Conservation (phyloP, 2,888 invertebrate species). For the Lumbricus terrestris region DNA sequence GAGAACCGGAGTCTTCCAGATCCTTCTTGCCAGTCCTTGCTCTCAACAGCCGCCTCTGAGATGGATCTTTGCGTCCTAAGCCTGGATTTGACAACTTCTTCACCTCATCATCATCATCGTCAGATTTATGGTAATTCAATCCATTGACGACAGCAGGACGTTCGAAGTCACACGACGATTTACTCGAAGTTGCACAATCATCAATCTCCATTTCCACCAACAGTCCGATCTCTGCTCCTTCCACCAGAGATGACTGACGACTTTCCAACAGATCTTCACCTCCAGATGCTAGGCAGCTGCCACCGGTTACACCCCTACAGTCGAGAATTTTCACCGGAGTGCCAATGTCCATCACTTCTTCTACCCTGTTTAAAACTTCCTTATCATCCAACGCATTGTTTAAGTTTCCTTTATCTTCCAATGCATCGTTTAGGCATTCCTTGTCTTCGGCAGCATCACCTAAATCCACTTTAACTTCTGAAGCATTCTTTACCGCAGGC, state of each 20-base stretch:
- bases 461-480: neutral
- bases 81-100: neutral
- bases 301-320: neutral
- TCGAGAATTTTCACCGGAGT: neutral
- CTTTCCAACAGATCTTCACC: neutral
- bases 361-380: neutral
- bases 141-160: neutral
- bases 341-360: neutral
- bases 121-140: neutral
- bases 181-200: neutral
- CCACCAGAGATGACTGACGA: neutral
- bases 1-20: neutral
- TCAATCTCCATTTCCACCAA: neutral
- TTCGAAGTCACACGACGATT: neutral
- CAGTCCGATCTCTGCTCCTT: too few species aligned
- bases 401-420: too few species aligned
- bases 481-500: neutral
- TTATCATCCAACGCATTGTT: neutral
- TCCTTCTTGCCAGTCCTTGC: conserved; percentile 3
- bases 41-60: neutral
- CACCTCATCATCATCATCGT: neutral
- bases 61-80: neutral
- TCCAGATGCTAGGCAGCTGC: neutral
- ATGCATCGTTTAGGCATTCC: too few species aligned
- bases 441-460: too few species aligned